Percentiles rank a stretch among this genome's conserved stretches.
phyloP scores from a whole-genome alignment of 2,797 vertebrate species.

The Dryobates pubescens region DNA sequence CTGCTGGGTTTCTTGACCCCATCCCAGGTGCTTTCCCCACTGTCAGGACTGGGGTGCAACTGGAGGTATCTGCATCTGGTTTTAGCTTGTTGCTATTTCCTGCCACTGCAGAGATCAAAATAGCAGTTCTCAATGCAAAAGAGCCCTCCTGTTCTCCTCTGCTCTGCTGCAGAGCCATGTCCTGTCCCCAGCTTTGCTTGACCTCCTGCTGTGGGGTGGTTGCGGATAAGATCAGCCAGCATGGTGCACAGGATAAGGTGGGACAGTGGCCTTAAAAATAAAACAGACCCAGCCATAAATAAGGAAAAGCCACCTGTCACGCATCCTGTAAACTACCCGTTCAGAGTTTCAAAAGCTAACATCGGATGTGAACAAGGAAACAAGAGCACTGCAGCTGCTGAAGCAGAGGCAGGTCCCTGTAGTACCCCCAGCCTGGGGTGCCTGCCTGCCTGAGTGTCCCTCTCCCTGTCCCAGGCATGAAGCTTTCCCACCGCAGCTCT shows the following conservation, averaged over 20 bases:
- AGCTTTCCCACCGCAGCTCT: neutral
- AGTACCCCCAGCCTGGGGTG: neutral
- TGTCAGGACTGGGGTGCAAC: neutral
- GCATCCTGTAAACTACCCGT: neutral
- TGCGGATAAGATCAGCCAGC: slow-evolving; percentile 14
- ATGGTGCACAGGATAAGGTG: slow-evolving; percentile 34
- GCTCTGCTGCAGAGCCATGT: neutral
- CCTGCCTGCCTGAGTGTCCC: neutral
- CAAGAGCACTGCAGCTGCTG: neutral
- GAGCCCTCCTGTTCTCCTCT: neutral
- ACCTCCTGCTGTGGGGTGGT: neutral
- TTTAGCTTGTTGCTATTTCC: slow-evolving; percentile 50
- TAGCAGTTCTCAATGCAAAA: slow-evolving; percentile 3
- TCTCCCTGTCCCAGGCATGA: neutral
- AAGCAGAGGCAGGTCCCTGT: neutral
- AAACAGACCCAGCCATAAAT: neutral
- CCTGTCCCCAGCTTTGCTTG: neutral
- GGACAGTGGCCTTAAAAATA: neutral
- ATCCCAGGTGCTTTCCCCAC: neutral
- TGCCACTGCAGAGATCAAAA: neutral
- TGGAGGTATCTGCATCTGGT: neutral
- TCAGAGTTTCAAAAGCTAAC: slow-evolving; percentile 5
- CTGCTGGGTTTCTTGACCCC: neutral
- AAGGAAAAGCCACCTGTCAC: slow-evolving; percentile 49
- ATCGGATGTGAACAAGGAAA: neutral